A percentile compares a stretch with the other conserved stretches of the same genome.
phyloP scores from a whole-genome alignment of 2,888 invertebrate species.

The Melangyna quadrimaculata region DNA sequence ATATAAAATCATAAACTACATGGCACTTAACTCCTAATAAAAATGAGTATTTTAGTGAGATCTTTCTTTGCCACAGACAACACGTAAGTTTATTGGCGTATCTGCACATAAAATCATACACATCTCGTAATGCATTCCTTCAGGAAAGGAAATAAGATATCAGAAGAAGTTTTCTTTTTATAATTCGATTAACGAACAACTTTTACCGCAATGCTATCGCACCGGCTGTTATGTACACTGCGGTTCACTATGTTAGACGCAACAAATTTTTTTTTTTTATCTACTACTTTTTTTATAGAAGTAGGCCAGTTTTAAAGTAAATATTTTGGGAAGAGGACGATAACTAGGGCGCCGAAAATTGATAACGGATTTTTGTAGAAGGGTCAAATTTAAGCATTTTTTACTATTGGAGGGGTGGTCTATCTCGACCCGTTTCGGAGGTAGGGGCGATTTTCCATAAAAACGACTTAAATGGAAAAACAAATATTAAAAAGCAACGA shows the following conservation, averaged over 20 bases:
- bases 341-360: no score
- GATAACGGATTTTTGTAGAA: no score
- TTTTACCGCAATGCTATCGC: slow-evolving; percentile 44
- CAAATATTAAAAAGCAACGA: no score
- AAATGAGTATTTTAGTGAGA: slow-evolving; percentile 28
- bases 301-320: no score
- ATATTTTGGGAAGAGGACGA: no score
- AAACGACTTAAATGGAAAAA: no score
- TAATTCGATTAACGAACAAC: slow-evolving; percentile 62
- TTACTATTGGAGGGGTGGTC: no score
- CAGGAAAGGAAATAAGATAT: slow-evolving; percentile 49
- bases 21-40: slow-evolving; percentile 16
- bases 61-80: not conserved
- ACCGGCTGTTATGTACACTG: not conserved
- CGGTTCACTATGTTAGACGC: not conserved
- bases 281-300: no score
- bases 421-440: no score
- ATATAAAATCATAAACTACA: not conserved
- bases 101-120: slow-evolving; percentile 37
- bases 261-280: no score
- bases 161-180: slow-evolving; percentile 31
- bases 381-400: no score
- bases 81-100: slow-evolving; percentile 7
- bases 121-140: slow-evolving; percentile 24
- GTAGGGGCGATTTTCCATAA: no score